Evolutionary conservation across 1,140 invertebrate genomes (phyloP).

Genomic region (Ceratina calcarata): DNA sequence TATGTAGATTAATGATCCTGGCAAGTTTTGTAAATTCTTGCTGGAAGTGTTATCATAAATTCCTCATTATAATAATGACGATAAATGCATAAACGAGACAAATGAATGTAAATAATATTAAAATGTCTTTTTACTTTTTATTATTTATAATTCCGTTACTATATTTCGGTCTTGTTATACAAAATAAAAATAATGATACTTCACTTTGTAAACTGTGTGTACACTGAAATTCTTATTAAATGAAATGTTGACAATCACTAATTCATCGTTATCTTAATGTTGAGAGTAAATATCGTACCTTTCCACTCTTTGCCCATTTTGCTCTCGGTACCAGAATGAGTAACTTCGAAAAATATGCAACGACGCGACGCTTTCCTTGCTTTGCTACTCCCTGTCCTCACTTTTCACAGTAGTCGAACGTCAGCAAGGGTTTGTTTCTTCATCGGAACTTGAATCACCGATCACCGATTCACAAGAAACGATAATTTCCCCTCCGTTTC

Average conservation of each 20-base stretch:
- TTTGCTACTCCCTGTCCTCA: constrained; percentile 1
- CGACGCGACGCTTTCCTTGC: background rate
- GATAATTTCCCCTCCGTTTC: background rate
- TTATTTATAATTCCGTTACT: no score
- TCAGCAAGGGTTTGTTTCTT: background rate
- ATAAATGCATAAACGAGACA: no score
- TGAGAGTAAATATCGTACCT: constrained; percentile 60
- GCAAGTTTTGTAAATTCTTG: no score
- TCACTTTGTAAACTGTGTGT: no score
- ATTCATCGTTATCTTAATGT: background rate
- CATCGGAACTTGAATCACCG: constrained; percentile 1
- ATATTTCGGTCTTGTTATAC: no score
- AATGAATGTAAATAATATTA: no score
- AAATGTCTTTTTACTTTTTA: no score
- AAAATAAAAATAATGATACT: no score
- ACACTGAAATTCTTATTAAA: no score
- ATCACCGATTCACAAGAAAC: constrained; percentile 26
- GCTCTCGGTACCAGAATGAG: background rate
- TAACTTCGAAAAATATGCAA: background rate
- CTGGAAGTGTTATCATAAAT: no score
- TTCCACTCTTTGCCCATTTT: constrained; percentile 72
- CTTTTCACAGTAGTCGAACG: background rate
- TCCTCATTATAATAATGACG: no score
- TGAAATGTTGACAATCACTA: background rate
- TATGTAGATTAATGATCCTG: no score